phyloP scores from a whole-genome alignment of 2,113 vertebrate genomes.

The Arothron firmamentum region DNA sequence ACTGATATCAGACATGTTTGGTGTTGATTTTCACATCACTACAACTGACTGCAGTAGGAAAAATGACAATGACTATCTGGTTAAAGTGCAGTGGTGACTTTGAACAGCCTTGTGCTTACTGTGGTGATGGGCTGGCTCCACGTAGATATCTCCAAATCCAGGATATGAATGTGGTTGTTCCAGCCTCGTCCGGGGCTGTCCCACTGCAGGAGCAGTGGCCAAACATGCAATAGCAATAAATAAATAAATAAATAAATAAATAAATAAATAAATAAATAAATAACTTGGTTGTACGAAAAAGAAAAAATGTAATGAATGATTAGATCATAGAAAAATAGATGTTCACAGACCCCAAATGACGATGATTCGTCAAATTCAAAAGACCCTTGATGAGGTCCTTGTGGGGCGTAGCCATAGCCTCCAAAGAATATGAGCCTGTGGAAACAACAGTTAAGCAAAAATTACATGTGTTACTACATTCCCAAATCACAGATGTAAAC shows the following conservation, averaged over 20 bases:
- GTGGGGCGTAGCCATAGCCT: conserved; percentile 90
- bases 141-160: conserved; percentile 86
- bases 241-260: not conserved
- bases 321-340: not conserved
- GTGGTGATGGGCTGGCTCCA: conserved; percentile 92
- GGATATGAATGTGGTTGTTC: conserved; percentile 93
- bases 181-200: conserved; percentile 86
- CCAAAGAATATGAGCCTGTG: conserved; percentile 91
- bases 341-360: conserved; percentile 81
- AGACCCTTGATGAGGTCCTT: conserved; percentile 81
- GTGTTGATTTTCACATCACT: not conserved
- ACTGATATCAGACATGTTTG: not conserved
- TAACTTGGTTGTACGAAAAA: not conserved
- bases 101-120: conserved; percentile 57
- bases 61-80: not conserved
- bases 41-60: not conserved
- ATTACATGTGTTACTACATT: no score
- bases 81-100: not conserved
- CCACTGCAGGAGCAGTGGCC: conserved; percentile 33
- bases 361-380: conserved; percentile 94
- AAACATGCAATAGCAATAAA: no score
- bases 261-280: not conserved
- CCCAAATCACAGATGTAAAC: not conserved
- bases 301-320: not conserved
- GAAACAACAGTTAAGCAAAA: conserved; percentile 7